phyloP scores from a whole-genome alignment of 2,797 vertebrate species.

The Adrianichthys oophorus region DNA sequence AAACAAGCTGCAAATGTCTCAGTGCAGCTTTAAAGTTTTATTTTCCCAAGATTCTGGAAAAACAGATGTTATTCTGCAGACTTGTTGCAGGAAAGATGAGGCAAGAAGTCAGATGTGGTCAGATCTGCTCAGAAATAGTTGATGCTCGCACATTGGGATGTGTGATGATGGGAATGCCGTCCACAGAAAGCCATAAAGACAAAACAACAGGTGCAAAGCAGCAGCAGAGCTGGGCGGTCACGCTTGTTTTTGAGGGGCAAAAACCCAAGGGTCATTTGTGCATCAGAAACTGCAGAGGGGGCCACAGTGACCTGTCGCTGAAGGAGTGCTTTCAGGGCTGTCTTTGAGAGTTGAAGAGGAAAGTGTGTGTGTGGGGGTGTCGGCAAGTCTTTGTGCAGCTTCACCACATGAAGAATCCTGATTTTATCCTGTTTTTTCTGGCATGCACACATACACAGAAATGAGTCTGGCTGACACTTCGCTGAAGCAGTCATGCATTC shows the following conservation, averaged over 20 bases:
- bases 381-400: constrained; percentile 48
- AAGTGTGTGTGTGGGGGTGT: constrained; percentile 27
- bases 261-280: constrained; percentile 67
- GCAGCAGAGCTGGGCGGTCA: constrained; percentile 20
- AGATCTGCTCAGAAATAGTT: too few relatives aligned
- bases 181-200: constrained; percentile 20
- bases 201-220: constrained; percentile 10
- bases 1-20: too few relatives aligned
- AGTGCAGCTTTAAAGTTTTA: too few relatives aligned
- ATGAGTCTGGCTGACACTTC: constrained; percentile 18
- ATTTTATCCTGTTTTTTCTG: constrained; percentile 38
- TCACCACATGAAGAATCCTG: constrained; percentile 42
- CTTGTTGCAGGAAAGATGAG: too few relatives aligned
- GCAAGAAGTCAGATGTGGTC: too few relatives aligned
- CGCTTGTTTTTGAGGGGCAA: constrained; percentile 53
- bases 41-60: too few relatives aligned
- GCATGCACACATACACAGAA: constrained; percentile 16
- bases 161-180: background rate
- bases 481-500: constrained; percentile 52
- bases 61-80: too few relatives aligned
- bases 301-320: constrained; percentile 45
- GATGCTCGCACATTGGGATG: background rate
- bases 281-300: constrained; percentile 47
- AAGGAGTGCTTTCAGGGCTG: constrained; percentile 53
- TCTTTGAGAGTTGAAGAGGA: constrained; percentile 37